Evolutionary conservation across 2,797 vertebrate species (phyloP), one percentile per base, ranked within the genome.

Genomic region (Clarias fuscus): DNA sequence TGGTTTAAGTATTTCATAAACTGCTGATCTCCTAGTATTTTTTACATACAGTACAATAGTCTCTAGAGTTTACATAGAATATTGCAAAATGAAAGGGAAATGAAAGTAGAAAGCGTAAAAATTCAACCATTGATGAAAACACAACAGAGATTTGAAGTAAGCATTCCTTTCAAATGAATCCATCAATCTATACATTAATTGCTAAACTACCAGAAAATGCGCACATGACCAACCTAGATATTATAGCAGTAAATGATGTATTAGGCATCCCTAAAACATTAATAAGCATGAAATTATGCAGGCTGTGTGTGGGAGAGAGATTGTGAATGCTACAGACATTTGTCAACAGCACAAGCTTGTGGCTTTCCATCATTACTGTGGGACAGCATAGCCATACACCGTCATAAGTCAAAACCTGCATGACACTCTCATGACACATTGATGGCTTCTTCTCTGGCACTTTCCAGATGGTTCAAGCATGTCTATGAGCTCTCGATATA

Each of bases 331-430:
- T 59, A 78, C 4, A 59, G 76, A 61, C 27, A 78, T 78, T 61
- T 78, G 18, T 78, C 30, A 61, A 33, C 8, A n/a, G 75, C 15
- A 77, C 73, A 77, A 20, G 8, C 53, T 48, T 73, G 37, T 53
- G 72, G 43, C 72, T 77, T 33, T 77, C 27, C 53, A 77, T 62
- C 77, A 80, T 62, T 43, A 79, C 5, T 33, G n/a, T 40, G 22
- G 27, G 15, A 6, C 67, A 33, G 4, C 67, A 33, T 20, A 18
- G 59, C 22, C 22, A 64, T 64, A 40, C n/a, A 24, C 62, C 15
- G 64, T 80, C 33, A 80, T 14, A 0, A 1, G 77, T 43, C 58
- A 64, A 80, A 24, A n/a, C 59, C 17, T 79, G 56, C 18, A 37
- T 4, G 61, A 22, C 27, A 20, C 37, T 80, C 11, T 40, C 22